Percentiles rank a stretch among this genome's conserved stretches.
Evolutionary conservation across 2,797 vertebrate species (phyloP).

Genomic region (Carapus acus): DNA sequence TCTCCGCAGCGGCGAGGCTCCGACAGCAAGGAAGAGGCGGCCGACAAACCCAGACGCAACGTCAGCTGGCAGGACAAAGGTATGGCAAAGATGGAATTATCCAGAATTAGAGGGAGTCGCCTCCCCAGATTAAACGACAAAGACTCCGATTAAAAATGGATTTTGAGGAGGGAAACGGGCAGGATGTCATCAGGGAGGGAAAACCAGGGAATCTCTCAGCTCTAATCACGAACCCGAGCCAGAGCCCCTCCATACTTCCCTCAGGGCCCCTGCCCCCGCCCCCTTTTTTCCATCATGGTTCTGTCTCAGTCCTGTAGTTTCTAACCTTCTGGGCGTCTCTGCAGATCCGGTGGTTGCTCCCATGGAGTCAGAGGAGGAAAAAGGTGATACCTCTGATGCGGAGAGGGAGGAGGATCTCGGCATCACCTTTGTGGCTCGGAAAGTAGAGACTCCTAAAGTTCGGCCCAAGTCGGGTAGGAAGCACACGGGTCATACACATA

Average conservation of each 20-base stretch:
- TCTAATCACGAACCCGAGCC: too few relatives aligned
- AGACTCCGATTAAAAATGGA: too few relatives aligned
- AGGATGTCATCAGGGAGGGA: too few relatives aligned
- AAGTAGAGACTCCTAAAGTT: constrained; percentile 78
- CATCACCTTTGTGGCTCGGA: constrained; percentile 86
- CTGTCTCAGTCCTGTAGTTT: too few relatives aligned
- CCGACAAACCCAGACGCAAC: constrained; percentile 77
- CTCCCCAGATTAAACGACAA: neutral
- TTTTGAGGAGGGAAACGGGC: too few relatives aligned
- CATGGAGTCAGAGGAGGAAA: constrained; percentile 76
- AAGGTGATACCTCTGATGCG: constrained; percentile 72
- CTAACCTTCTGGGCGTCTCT: too few relatives aligned
- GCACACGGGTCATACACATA: too few relatives aligned
- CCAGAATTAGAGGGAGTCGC: neutral
- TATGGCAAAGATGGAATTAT: constrained; percentile 42
- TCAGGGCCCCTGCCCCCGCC: too few relatives aligned
- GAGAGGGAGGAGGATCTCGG: constrained; percentile 89
- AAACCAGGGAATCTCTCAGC: too few relatives aligned
- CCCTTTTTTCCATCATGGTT: too few relatives aligned
- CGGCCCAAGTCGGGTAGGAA: constrained; percentile 76
- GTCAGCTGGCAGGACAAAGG: constrained; percentile 88
- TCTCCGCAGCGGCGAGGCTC: constrained; percentile 72
- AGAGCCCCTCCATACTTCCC: too few relatives aligned
- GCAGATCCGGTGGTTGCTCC: constrained; percentile 74
- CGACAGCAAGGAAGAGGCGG: constrained; percentile 71